phyloP scores from a whole-genome alignment of 2,113 vertebrate species.

The Cranoglanis bouderius region DNA sequence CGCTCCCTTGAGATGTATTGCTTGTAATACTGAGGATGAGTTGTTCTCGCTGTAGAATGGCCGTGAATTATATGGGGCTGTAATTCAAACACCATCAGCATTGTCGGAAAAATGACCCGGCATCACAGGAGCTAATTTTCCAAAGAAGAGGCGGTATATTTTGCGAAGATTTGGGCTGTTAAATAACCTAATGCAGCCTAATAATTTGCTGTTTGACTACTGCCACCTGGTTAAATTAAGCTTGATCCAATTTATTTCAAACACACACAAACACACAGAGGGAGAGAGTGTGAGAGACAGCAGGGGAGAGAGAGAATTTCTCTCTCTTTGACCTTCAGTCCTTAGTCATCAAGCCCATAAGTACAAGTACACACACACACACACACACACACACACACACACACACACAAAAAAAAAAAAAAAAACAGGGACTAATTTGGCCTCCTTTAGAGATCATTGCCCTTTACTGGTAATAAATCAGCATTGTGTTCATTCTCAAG shows the following conservation, averaged over 20 bases:
- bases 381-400: slow-evolving; percentile 12
- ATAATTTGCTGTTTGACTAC: slow-evolving; percentile 5
- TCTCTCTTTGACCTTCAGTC: slow-evolving; percentile 28
- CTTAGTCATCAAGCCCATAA: slow-evolving; percentile 34
- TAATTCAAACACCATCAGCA: slow-evolving; percentile 64
- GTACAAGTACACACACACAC: slow-evolving; percentile 2
- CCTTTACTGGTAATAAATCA: slow-evolving; percentile 58
- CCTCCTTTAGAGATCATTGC: slow-evolving; percentile 50
- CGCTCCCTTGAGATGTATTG: slow-evolving; percentile 65
- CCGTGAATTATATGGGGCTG: slow-evolving; percentile 67
- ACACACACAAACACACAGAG: not conserved
- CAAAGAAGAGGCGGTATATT: not conserved
- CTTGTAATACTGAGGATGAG: slow-evolving; percentile 73
- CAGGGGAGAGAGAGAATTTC: not conserved
- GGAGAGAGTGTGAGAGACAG: not conserved
- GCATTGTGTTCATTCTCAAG: slow-evolving; percentile 49
- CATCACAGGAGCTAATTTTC: slow-evolving; percentile 27
- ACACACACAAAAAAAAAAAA: not conserved
- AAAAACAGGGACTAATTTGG: slow-evolving; percentile 41
- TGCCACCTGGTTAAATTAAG: not conserved
- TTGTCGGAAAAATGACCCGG: slow-evolving; percentile 9
- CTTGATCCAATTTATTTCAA: not conserved
- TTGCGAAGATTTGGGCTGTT: not conserved
- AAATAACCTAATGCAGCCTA: slow-evolving; percentile 39
- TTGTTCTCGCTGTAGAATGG: slow-evolving; percentile 70